A percentile compares a stretch with the other conserved stretches of the same genome.
Evolutionary conservation across 2,113 vertebrate genomes (phyloP).

Genomic region (Chrysochloris asiatica): DNA sequence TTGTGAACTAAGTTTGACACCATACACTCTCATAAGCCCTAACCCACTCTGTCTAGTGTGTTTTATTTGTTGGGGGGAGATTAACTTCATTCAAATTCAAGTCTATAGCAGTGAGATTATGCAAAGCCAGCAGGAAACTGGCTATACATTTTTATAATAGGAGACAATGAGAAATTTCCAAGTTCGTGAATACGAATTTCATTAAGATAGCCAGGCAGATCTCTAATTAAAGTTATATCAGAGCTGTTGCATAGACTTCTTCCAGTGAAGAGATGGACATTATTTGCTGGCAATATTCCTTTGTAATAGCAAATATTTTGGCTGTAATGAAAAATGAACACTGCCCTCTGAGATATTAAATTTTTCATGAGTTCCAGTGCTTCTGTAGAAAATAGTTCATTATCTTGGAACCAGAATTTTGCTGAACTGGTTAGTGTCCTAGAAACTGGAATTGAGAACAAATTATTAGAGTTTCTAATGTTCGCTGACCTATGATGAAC

Average conservation of each 20-base stretch:
- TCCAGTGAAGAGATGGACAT: neutral
- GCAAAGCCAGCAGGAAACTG: conserved; percentile 10
- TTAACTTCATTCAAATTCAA: neutral
- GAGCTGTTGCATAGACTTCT: neutral
- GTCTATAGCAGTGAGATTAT: neutral
- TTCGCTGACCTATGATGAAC: conserved; percentile 34
- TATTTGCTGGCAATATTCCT: conserved; percentile 34
- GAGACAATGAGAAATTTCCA: conserved; percentile 40
- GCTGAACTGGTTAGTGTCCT: conserved; percentile 36
- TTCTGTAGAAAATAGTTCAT: conserved; percentile 35
- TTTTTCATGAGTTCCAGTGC: neutral
- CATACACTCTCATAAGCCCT: neutral
- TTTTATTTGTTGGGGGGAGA: neutral
- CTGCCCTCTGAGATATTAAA: neutral
- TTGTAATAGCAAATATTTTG: conserved; percentile 8
- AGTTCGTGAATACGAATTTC: conserved; percentile 30
- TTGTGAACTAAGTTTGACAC: neutral
- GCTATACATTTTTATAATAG: conserved; percentile 1
- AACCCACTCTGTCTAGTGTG: neutral
- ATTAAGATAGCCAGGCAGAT: conserved; percentile 38
- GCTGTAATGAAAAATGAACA: conserved; percentile 21
- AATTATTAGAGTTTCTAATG: conserved; percentile 39
- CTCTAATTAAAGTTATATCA: conserved; percentile 59
- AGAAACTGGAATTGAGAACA: conserved; percentile 6
- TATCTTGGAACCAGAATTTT: conserved; percentile 41